Conservation (phyloP, 1,140 invertebrate species). For the Schlechtendalia chinensis region DNA sequence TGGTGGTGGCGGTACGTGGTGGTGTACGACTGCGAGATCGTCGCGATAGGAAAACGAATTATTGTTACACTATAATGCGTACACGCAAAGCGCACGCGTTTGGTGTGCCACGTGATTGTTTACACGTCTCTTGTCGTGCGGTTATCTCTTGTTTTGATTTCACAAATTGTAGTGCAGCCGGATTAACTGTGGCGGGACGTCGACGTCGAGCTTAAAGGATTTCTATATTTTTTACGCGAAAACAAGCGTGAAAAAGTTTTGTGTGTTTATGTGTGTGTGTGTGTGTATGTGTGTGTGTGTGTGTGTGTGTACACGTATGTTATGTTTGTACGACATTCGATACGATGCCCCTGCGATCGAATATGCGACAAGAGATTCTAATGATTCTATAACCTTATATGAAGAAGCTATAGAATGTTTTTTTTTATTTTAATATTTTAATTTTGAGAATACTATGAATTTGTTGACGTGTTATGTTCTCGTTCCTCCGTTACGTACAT, state of each 20-base stretch:
- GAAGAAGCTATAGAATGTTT: no score
- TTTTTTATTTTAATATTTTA: no score
- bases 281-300: neutral
- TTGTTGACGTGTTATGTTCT: no score
- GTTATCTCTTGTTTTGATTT: conserved; percentile 36
- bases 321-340: no score
- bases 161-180: conserved; percentile 6
- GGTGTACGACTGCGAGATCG: neutral
- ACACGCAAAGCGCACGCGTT: no score
- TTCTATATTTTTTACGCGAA: neutral
- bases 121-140: neutral
- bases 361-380: no score
- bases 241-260: neutral
- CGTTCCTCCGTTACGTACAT: no score
- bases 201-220: conserved; percentile 13
- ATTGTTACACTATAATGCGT: neutral
- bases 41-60: conserved; percentile 14
- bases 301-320: no score
- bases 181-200: neutral
- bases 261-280: neutral
- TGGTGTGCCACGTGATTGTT: neutral
- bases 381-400: no score
- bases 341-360: no score
- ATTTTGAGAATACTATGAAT: no score
- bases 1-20: no score